Percentiles rank a stretch among this genome's conserved stretches.
These are phyloP conservation scores for Characodon lateralis DNA, from an alignment of 2,797 vertebrate species.

Conservation along the genomic window DNA sequence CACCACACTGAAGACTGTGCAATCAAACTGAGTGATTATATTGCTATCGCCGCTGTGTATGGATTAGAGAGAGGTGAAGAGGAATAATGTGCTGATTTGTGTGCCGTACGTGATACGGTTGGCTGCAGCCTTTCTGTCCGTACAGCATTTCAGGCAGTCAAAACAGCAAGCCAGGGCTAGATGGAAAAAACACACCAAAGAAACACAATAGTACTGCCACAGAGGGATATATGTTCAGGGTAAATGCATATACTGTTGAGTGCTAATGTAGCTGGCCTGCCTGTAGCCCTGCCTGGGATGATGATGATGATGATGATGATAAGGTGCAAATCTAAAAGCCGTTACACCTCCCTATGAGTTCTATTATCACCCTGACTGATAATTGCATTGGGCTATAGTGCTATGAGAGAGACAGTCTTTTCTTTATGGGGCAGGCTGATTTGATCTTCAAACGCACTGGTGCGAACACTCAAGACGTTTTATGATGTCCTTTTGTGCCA, in stretches of 20 bases:
- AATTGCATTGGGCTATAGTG: constrained; percentile 66
- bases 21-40: constrained; percentile 50
- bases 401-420: constrained; percentile 58
- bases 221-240: constrained; percentile 6
- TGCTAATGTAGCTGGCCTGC: constrained; percentile 46
- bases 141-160: constrained; percentile 13
- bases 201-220: constrained; percentile 21
- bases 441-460: constrained; percentile 67
- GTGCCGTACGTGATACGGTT: constrained; percentile 11
- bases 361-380: constrained; percentile 76
- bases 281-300: constrained; percentile 46
- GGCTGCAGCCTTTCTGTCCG: constrained; percentile 27
- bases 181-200: constrained; percentile 19
- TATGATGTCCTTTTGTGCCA: constrained; percentile 73
- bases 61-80: constrained; percentile 48
- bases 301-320: constrained; percentile 65
- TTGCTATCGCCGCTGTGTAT: constrained; percentile 28
- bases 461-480: constrained; percentile 66
- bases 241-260: constrained; percentile 38
- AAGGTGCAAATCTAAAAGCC: constrained; percentile 78
- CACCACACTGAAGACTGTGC: constrained; percentile 24
- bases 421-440: constrained; percentile 63
- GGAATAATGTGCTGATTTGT: constrained; percentile 28
- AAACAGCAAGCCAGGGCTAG: constrained; percentile 14
- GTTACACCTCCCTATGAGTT: constrained; percentile 75